Evolutionary conservation across 1,140 invertebrate species (phyloP).

Genomic region (Drosophila biarmipes): DNA sequence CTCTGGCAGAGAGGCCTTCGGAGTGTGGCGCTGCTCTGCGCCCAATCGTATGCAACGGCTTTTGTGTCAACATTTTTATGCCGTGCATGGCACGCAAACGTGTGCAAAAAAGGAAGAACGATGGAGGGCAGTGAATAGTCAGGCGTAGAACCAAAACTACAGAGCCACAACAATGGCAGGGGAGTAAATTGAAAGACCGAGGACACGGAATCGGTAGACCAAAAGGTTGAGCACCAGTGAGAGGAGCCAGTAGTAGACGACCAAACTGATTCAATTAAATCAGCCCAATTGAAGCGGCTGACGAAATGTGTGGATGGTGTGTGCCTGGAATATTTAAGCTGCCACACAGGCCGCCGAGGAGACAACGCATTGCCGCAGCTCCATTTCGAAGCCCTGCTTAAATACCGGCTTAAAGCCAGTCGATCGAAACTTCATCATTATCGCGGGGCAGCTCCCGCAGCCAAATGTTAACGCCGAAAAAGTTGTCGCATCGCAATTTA

Average conservation of each 20-base stretch:
- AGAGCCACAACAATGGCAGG: slow-evolving; percentile 39
- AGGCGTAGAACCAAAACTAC: slow-evolving; percentile 47
- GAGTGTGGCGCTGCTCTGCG: slow-evolving; percentile 28
- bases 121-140: slow-evolving; percentile 53
- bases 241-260: slow-evolving; percentile 39
- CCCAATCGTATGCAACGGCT: slow-evolving; percentile 73
- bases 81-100: slow-evolving; percentile 78
- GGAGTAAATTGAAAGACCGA: slow-evolving; percentile 77
- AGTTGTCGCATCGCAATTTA: slow-evolving; percentile 70
- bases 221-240: background rate
- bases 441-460: slow-evolving; percentile 21
- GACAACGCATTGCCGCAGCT: slow-evolving; percentile 31
- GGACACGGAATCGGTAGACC: slow-evolving; percentile 30
- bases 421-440: slow-evolving; percentile 65
- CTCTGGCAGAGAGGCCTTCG: slow-evolving; percentile 12
- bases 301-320: slow-evolving; percentile 61
- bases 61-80: slow-evolving; percentile 82
- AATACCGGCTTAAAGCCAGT: slow-evolving; percentile 67
- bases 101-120: slow-evolving; percentile 53
- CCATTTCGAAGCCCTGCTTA: slow-evolving; percentile 38
- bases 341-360: slow-evolving; percentile 35
- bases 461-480: slow-evolving; percentile 68
- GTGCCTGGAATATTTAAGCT: slow-evolving; percentile 77
- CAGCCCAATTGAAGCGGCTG: slow-evolving; percentile 79
- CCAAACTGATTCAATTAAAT: slow-evolving; percentile 81